Conservation (phyloP, 2,888 invertebrate species). For the Lepidocyrtoides sp. region DNA sequence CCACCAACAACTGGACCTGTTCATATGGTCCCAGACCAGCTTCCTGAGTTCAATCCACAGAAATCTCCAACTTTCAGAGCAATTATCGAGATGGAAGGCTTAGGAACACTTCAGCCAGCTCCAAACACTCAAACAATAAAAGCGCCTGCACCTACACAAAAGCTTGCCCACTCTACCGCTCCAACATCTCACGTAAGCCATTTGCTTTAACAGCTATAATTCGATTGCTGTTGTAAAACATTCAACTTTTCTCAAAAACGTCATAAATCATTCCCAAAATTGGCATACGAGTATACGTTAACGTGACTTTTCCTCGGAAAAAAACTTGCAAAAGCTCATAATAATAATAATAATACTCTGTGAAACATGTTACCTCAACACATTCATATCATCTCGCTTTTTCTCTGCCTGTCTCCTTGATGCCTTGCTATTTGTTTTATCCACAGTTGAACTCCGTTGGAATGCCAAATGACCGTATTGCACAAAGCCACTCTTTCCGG, state of each 20-base stretch:
- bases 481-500: conserved; percentile 97
- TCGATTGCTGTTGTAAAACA: conserved; percentile 17
- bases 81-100: conserved; percentile 91
- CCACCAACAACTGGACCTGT: conserved; percentile 63
- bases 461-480: conserved; percentile 93
- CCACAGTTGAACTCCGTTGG: conserved; percentile 90
- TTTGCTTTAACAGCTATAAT: background rate
- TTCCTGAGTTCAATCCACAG: conserved; percentile 92
- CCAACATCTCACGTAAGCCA: conserved; percentile 82
- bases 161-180: conserved; percentile 83
- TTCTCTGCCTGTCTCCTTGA: background rate
- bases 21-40: conserved; percentile 73
- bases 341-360: background rate
- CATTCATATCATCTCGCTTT: background rate
- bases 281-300: conserved; percentile 47
- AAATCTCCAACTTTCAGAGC: conserved; percentile 96
- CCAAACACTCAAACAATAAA: conserved; percentile 75
- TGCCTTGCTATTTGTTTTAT: conserved; percentile 69
- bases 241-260: conserved; percentile 6
- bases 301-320: conserved; percentile 40
- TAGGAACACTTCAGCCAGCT: conserved; percentile 80
- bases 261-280: conserved; percentile 69
- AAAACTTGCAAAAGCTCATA: conserved; percentile 20
- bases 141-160: conserved; percentile 75
- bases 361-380: conserved; percentile 1